Base-by-base conservation (phyloP, 2,797 vertebrate genomes). In the Gallirallus australis region DNA sequence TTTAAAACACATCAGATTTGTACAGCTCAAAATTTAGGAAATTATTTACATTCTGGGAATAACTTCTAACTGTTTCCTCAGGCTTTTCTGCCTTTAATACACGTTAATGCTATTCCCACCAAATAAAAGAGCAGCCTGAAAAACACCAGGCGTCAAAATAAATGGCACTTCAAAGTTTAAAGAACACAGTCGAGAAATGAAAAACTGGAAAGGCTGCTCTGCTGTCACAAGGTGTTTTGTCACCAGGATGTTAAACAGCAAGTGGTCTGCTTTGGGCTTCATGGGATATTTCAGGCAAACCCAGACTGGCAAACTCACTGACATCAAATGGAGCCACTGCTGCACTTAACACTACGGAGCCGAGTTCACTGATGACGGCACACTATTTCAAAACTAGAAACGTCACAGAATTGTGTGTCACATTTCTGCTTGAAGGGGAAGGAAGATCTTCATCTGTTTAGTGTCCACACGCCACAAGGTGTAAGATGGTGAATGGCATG, bases 81-180 rank as follows among this genome's bases (percentile, higher is more conserved):
- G 68, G 73, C 83, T 90, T 75, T 94, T 97, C 89, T 97, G 84
- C 81, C 91, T 95, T 84, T 91, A 93, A 95, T 83, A 75, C 92
- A 97, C 35, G 7, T 91, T 96, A 96, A 94, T 90, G 82, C 63
- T 82, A 88, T 89, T 94, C 91, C 89, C 83, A 97, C 79, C 69
- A 81, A 95, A 96, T 86, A 92, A 96, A 97, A 97, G 92, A 4
- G 3, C 70, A 48, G 61, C 63, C 94, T 95, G 76, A 94, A 96
- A 96, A 94, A 96, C 50, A 87, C 82, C 90, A 96, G 90, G 96
- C 91, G 82, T 89, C 94, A 96, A 96, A 97, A 97, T 89, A 96
- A 97, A 97, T 90, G 90, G 79, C 87, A 92, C 82, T 66, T 95
- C 68, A 59, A 83, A 91, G 68, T 85, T 93, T 89, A 82, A 91